phyloP scores from a whole-genome alignment of 53 echinoderm and acorn worm species.

The Holothuria scabra region DNA sequence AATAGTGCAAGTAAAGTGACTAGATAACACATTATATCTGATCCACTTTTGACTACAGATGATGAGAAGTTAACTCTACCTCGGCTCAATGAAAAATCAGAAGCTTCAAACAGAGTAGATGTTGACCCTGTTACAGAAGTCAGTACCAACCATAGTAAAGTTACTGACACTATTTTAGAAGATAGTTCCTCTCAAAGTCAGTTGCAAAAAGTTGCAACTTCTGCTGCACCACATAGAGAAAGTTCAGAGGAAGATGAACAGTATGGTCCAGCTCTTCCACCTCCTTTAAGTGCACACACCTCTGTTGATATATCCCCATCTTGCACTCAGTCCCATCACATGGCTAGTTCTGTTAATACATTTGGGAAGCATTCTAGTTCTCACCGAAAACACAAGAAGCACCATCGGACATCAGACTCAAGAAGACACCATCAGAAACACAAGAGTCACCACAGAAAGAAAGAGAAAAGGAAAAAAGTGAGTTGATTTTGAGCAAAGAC shows the following conservation, averaged over 20 bases:
- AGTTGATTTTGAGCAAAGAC: not conserved
- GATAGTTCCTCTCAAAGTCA: no score
- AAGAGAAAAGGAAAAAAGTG: constrained; percentile 52
- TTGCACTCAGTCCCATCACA: not conserved
- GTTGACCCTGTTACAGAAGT: no score
- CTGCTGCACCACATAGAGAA: no score
- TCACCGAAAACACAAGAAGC: constrained; percentile 1
- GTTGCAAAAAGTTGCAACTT: no score
- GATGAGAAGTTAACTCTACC: no score
- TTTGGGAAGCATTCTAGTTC: not conserved
- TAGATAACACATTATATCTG: no score
- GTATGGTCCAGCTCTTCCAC: constrained; percentile 71
- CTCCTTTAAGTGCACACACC: not conserved
- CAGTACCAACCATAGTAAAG: no score
- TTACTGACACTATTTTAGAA: no score
- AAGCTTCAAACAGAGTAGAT: no score
- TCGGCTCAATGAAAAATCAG: no score
- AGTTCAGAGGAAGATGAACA: constrained; percentile 44
- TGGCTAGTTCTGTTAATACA: not conserved
- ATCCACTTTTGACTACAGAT: no score
- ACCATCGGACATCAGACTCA: constrained; percentile 1
- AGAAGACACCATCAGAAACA: constrained; percentile 13
- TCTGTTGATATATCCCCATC: not conserved
- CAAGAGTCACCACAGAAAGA: constrained; percentile 32
- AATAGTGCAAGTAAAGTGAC: no score